Conservation (phyloP, 2,797 vertebrate species). For the Trachops cirrhosus region DNA sequence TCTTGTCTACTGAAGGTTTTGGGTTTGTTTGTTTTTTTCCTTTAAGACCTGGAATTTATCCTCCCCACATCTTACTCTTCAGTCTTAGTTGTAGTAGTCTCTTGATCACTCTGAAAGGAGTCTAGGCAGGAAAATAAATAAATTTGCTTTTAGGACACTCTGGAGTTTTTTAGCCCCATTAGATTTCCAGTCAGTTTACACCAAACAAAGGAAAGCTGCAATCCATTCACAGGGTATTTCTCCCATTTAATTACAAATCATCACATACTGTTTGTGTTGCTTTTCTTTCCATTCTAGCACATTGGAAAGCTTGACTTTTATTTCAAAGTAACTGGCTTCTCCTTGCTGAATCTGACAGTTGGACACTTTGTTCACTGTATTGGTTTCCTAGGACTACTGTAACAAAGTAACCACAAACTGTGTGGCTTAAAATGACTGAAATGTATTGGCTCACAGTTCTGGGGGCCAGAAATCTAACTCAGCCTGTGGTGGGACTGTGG, state of each 20-base stretch:
- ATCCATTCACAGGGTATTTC: background rate
- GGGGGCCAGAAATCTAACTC: background rate
- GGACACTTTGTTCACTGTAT: background rate
- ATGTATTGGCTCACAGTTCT: background rate
- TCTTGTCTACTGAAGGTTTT: background rate
- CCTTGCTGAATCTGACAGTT: background rate
- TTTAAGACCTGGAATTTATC: background rate
- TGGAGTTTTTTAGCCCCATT: background rate
- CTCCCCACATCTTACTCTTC: background rate
- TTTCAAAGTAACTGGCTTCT: background rate
- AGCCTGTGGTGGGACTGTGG: fast-evolving
- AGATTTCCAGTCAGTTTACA: background rate
- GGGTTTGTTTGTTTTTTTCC: background rate
- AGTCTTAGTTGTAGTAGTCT: background rate
- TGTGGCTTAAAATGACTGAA: background rate
- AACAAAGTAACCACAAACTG: background rate
- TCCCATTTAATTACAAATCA: background rate
- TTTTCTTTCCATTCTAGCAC: background rate
- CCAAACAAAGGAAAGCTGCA: background rate
- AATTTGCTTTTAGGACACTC: background rate
- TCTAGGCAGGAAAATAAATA: background rate
- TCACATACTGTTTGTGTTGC: background rate
- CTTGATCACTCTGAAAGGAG: background rate
- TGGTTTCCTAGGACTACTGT: background rate
- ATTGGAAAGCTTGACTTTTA: background rate